Base-by-base conservation (phyloP, 2,888 invertebrate genomes). In the Torymus texanus region DNA sequence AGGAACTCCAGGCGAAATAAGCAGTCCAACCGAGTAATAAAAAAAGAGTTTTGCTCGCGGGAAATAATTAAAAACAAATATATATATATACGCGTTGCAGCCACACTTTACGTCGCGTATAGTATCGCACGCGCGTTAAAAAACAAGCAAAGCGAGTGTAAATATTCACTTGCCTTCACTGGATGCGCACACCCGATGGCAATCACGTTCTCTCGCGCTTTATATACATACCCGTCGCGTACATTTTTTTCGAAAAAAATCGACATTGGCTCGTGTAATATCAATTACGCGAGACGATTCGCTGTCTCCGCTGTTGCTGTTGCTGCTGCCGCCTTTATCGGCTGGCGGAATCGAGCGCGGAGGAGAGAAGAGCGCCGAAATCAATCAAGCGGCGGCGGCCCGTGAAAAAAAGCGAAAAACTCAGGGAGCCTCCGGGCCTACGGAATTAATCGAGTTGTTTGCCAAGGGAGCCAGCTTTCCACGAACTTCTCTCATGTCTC, bases 61-160 rank as follows among this genome's bases (percentile, higher is more conserved):
- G 62, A 78, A 73, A 73, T 78, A 78, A 78, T 78, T 67, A 78
- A 73, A 78, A 73, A 61, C 67, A 73, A 68, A 68, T 68, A 62
- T 51, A 73, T 77, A 68, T 68, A 62, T 51, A 73, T 77, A 72
- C 29, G 59, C 59, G 56, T 77, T n/a, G n/a, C 29, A 41, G 65
- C 8, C 65, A 12, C 14, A 18, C 14, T 41, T 71, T 71, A 29
- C 11, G 41, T 41, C 41, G 41, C 41, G 5, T 21, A 21, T 21
- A 21, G n/a, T 21, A 21, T 21, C 1, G 21, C 14, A 29, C 5
- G 13, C 18, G 58, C 50, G 58, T 59, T 61, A 63, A 63, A 73
- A 73, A 73, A 63, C 29, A 24, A 62, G n/a, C 58, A 21, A 11
- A n/a, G 65, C n/a, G 41, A 67, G 67, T 14, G 67, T 61, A 67